Evolutionary conservation across 2,888 invertebrate species (phyloP), one percentile per base, ranked within the genome.

Genomic region (Clivina fossor): DNA sequence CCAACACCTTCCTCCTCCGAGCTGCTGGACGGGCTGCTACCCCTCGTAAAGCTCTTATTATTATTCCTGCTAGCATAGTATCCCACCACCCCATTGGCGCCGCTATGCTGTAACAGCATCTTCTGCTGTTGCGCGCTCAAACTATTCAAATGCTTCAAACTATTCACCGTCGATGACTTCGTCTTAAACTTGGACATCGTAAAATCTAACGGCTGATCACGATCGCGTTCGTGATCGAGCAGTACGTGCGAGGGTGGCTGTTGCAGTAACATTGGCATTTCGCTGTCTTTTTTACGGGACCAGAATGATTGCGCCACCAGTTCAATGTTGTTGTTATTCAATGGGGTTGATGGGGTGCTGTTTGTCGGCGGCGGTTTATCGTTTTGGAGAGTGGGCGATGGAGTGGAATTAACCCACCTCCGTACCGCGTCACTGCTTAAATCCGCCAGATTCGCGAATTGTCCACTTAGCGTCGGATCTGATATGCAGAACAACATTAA

Each of bases 201-300:
- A 76, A 86, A 86, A 78, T 86, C 86, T 66, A 86, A 78, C 64
- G 86, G 86, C 75, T 85, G 85, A 71, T 81, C 81, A 56, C 72
- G 56, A 69, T 75, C 64, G 69, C 61, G 51, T 7, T 13, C 13
- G 30, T 13, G 41, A 9, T 13, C 77, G 73, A 72, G 68, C 59
- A 73, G 69, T 66, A 74, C 72, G 64, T 74, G 75, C 59, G 70
- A 70, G 57, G 75, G 71, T 44, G 68, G 65, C 69, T 79, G 78
- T 65, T 80, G 80, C 71, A 83, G 78, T 66, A 78, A 67, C 80
- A 82, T 83, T 74, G 83, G 84, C 80, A 82, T 81, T n/a, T n/a
- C n/a, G 68, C 78, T 78, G 62, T 62, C 65, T 62, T 72, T 58
- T 54, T 61, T 54, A 43, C 63, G 60, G 46, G 63, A 65, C 66